Evolutionary conservation across 2,888 invertebrate genomes (phyloP).

Genomic region (Drosophila antonietae): DNA sequence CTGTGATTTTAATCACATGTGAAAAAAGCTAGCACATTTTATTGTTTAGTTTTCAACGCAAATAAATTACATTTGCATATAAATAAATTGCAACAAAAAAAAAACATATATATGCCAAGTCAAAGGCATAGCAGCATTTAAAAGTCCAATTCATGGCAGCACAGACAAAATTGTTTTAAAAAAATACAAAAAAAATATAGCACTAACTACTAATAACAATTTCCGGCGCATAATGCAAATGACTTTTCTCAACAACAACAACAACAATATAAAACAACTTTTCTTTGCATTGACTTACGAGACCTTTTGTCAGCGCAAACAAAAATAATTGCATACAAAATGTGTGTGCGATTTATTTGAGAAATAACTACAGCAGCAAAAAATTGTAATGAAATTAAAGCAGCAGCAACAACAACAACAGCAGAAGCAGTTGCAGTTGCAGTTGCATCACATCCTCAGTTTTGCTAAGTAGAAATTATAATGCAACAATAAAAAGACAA

Average conservation of each 20-base stretch:
- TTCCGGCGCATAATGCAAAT: slow-evolving; percentile 77
- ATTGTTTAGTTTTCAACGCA: slow-evolving; percentile 63
- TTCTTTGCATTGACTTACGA: slow-evolving; percentile 76
- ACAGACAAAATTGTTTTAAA: slow-evolving; percentile 39
- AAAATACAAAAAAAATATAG: slow-evolving; percentile 27
- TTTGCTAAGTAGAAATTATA: slow-evolving; percentile 78
- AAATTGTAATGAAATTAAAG: slow-evolving; percentile 74
- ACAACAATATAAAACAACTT: slow-evolving; percentile 54
- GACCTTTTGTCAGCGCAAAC: slow-evolving; percentile 59
- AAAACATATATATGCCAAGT: slow-evolving; percentile 54
- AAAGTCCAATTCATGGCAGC: slow-evolving; percentile 68
- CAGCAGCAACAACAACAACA: slow-evolving; percentile 30
- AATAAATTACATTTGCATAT: slow-evolving; percentile 69
- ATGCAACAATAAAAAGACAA: slow-evolving; percentile 68
- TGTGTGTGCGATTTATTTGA: slow-evolving; percentile 80
- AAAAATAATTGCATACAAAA: slow-evolving; percentile 80
- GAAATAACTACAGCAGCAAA: slow-evolving; percentile 64
- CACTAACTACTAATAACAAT: slow-evolving; percentile 74
- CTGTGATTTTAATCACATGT: slow-evolving; percentile 68
- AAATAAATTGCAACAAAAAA: slow-evolving; percentile 66
- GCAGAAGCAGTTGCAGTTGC: slow-evolving; percentile 9
- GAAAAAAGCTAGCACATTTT: slow-evolving; percentile 65
- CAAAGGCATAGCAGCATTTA: slow-evolving; percentile 68
- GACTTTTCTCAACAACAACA: slow-evolving; percentile 72
- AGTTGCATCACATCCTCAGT: slow-evolving; percentile 75